Conservation (phyloP, 2,797 vertebrate species). For the Florisuga fusca region DNA sequence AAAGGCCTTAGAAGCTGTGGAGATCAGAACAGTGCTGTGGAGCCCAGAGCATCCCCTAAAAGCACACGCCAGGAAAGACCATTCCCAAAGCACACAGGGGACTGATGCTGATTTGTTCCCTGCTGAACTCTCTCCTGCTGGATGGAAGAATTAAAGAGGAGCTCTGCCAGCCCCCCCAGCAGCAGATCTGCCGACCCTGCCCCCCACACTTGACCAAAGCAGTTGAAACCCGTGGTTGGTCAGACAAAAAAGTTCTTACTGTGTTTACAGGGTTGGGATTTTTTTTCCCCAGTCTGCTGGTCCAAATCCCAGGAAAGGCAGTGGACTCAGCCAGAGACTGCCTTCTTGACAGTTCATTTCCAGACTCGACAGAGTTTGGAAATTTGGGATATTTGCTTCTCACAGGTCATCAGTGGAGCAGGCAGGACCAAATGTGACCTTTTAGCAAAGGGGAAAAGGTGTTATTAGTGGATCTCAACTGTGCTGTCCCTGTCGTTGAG, state of each 20-base stretch:
- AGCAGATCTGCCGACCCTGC: not conserved
- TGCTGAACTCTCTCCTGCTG: not conserved
- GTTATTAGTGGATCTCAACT: not conserved
- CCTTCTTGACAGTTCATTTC: not conserved
- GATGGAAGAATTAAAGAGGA: not conserved
- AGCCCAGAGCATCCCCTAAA: not conserved
- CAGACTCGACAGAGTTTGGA: not conserved
- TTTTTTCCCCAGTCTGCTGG: not conserved
- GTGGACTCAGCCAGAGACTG: not conserved
- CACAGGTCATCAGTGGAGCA: not conserved
- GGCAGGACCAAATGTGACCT: not conserved
- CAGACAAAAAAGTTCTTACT: not conserved
- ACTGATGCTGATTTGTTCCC: not conserved
- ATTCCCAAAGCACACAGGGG: not conserved
- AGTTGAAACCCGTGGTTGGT: rapidly evolving
- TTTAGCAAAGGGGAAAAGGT: not conserved
- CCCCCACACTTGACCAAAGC: not conserved
- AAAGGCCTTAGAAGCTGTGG: not conserved
- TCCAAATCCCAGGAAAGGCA: not conserved
- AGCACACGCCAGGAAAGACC: not conserved
- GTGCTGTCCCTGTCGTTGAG: not conserved
- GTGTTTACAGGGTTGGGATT: not conserved
- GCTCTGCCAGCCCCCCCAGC: not conserved
- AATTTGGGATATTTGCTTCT: not conserved
- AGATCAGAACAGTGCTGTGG: not conserved